Percentiles rank a stretch among this genome's conserved stretches.
These are phyloP conservation scores for Lasioglossum malachurum DNA, from an alignment of 2,888 invertebrate genomes.

Conservation along the genomic window DNA sequence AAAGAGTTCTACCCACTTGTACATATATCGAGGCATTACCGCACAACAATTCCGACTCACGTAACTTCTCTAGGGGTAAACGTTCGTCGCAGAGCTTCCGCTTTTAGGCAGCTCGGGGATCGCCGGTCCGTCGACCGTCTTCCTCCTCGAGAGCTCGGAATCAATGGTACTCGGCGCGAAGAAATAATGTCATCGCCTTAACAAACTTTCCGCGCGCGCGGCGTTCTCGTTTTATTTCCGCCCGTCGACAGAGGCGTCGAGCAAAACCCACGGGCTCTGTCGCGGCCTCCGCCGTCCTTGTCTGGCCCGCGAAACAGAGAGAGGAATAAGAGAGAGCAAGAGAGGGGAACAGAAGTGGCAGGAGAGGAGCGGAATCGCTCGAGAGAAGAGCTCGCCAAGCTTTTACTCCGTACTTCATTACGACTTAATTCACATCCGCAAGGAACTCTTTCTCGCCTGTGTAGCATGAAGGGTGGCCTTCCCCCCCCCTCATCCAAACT, in stretches of 20 bases:
- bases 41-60: too few relatives aligned
- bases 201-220: slow-evolving; percentile 44
- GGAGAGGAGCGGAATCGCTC: slow-evolving; percentile 36
- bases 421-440: slow-evolving; percentile 75
- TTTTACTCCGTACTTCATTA: slow-evolving; percentile 75
- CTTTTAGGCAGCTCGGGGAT: neutral
- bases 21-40: too few relatives aligned
- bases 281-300: neutral
- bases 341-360: slow-evolving; percentile 17
- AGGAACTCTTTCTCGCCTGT: slow-evolving; percentile 64
- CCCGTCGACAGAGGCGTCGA: slow-evolving; percentile 5
- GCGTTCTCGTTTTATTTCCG: neutral
- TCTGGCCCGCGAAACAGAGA: neutral
- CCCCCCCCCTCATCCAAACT: neutral
- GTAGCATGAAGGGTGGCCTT: slow-evolving; percentile 29
- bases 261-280: neutral
- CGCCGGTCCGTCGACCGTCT: neutral
- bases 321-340: neutral
- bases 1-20: neutral
- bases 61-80: too few relatives aligned
- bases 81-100: neutral
- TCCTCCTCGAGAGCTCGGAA: neutral
- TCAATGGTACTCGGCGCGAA: slow-evolving; percentile 8
- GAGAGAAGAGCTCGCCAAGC: slow-evolving; percentile 49
- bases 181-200: slow-evolving; percentile 50